phyloP scores from a whole-genome alignment of 23 tunicate genomes.

The Styela plicata region DNA sequence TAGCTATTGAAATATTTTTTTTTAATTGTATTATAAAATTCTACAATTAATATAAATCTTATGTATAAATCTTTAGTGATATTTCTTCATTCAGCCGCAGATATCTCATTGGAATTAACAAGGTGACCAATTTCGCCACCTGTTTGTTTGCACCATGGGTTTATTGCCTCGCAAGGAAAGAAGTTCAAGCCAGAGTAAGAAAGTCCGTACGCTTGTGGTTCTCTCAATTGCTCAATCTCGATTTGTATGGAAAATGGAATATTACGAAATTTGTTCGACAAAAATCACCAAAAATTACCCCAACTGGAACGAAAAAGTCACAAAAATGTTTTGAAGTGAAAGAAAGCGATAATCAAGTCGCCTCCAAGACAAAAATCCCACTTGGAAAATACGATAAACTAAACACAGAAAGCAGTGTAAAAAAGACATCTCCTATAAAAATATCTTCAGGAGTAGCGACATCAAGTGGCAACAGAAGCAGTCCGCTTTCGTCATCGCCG shows the following conservation, averaged over 20 bases:
- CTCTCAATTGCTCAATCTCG: not conserved
- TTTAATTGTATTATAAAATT: too few species aligned
- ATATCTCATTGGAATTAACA: not conserved
- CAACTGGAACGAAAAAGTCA: not conserved
- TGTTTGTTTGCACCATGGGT: conserved; percentile 69
- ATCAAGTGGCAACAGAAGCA: too few species aligned
- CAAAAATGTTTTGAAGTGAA: not conserved
- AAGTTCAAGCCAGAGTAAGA: not conserved
- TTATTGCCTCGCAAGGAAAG: conserved; percentile 37
- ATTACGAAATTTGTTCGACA: not conserved
- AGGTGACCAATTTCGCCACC: conserved; percentile 30
- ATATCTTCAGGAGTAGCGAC: too few species aligned
- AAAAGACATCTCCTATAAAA: too few species aligned
- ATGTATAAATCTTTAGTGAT: too few species aligned
- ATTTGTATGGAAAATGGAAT: not conserved
- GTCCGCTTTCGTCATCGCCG: too few species aligned
- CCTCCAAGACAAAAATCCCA: too few species aligned
- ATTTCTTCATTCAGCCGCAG: not conserved
- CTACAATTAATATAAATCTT: too few species aligned
- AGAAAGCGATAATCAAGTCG: not conserved
- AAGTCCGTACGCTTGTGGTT: not conserved
- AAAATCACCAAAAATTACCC: not conserved
- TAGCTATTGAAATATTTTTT: not conserved
- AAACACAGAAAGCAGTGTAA: not conserved
- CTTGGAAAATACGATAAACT: too few species aligned